Base-by-base conservation (phyloP, 2,797 vertebrate species). In the Gymnothorax reevesii region DNA sequence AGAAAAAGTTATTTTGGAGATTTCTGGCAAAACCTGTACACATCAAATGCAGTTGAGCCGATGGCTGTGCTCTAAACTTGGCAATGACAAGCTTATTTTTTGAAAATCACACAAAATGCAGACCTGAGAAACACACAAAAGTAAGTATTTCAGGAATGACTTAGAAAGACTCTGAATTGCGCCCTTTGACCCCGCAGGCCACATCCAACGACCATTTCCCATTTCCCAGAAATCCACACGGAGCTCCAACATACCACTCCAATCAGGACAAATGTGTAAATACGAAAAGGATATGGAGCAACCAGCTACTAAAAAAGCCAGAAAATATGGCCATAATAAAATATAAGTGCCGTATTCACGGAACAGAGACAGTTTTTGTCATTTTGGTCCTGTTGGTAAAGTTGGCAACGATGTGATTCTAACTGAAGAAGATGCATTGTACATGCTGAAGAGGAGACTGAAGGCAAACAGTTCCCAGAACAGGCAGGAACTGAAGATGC, bases 141-240 rank as follows among this genome's bases (percentile, higher is more conserved):
- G 25, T 69, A n/a, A 25, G 60, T 62, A 20, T 62, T 20, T 71
- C 4, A 71, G 27, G 25, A 25, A 25, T n/a, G 12, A 71, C 66
- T 27, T 8, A 20, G 22, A 22, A 66, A 66, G 33, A 52, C 62
- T 20, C 86, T 62, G 15, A 4, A 62, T 20, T 13, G 20, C 6
- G 20, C 60, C 60, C 60, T 17, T 62, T 62, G 20, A 62, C 90
- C 90, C 90, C 82, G 87, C 88, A 82, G 85, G 85, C 71, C 69
- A 86, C 93, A 92, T 95, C 92, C 94, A 92, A 93, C 92, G 89
- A 89, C 64, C 73, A 86, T 88, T 71, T 27, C 69, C 86, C 79
- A 42, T 90, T 64, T 87, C 88, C 89, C 90, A 84, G 33, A 42
- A 42, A 90, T 92, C 89, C 84, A 91, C 89, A 52, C 89, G 17